A percentile compares a stretch with the other conserved stretches of the same genome.
These are phyloP conservation scores for Charanyca ferruginea DNA, from an alignment of 2,888 invertebrate species.

Conservation along the genomic window DNA sequence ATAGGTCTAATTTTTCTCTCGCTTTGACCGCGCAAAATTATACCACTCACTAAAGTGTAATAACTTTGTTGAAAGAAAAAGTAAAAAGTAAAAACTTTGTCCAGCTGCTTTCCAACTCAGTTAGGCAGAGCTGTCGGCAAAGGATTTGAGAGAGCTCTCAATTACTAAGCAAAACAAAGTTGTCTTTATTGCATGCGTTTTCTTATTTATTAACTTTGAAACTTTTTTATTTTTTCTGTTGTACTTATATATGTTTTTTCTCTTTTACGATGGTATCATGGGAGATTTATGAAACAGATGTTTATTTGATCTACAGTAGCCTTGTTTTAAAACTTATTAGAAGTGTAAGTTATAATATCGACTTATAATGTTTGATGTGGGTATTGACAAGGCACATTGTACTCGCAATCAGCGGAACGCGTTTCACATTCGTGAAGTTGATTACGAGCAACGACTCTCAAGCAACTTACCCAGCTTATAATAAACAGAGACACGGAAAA, in stretches of 20 bases:
- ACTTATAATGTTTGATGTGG: conserved; percentile 22
- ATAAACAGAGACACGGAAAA: conserved; percentile 90
- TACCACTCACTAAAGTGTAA: conserved; percentile 73
- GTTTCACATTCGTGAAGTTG: conserved; percentile 81
- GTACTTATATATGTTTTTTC: conserved; percentile 41
- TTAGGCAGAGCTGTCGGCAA: conserved; percentile 79
- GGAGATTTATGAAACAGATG: conserved; percentile 9
- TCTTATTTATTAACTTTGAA: conserved; percentile 68
- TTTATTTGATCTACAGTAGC: conserved; percentile 9
- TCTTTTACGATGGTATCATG: neutral
- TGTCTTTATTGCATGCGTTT: conserved; percentile 77
- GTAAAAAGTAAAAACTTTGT: conserved; percentile 74
- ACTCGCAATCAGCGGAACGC: conserved; percentile 75
- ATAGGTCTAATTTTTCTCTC: conserved; percentile 50
- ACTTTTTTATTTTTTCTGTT: conserved; percentile 63
- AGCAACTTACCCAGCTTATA: conserved; percentile 86
- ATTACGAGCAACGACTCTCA: conserved; percentile 83
- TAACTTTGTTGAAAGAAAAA: conserved; percentile 77
- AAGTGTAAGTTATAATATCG: conserved; percentile 10
- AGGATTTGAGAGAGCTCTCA: conserved; percentile 82
- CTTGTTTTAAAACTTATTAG: conserved; percentile 10
- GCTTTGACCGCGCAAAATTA: conserved; percentile 56
- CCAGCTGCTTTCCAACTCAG: conserved; percentile 81
- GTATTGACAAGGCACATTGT: conserved; percentile 40
- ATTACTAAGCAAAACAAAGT: conserved; percentile 79